Base-by-base conservation (phyloP, 2,113 vertebrate genomes). In the Artemisiospiza belli region DNA sequence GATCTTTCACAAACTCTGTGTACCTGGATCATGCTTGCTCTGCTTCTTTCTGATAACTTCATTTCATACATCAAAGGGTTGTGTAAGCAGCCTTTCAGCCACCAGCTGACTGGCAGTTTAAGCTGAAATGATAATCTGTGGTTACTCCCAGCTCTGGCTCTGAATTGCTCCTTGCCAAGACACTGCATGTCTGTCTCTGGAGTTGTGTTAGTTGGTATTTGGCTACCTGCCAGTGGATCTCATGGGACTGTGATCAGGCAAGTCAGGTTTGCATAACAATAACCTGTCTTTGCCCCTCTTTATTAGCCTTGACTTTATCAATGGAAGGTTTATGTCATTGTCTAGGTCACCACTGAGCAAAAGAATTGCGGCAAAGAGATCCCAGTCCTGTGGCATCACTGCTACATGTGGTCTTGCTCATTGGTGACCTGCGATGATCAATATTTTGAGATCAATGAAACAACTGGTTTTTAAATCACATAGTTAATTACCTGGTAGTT, bases 1-100 rank as follows among this genome's bases (percentile, higher is more conserved):
- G 49, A 57, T 47, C 66, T 76, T 73, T 54, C 70, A 35, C 39
- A 88, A 63, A 64, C 10, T 27, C 33, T 67, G 13, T 4, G 5
- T 30, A 20, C 10, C 9, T 63, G 43, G 63, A 58, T 80, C 23
- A n/a, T 83, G 43, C 35, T 41, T 75, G 41, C 41, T 39, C 46
- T 75, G 1, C 61, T 93, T 83, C 66, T 82, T 83, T 69, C 68
- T 8, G 5, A 9, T 70, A 30, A 24, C 33, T 90, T 86, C 43
- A 70, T 83, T 75, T 83, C 33, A 25, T 24, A 67, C 1, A 1
- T n/a, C 30, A 58, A 66, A 63, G 16, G 10, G 6, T 86, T 95
- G 79, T 77, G 88, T 93, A 92, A 95, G 69, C 79, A 86, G 62
- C 57, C 66, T 84, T 91, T 82, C 57, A 94, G 79, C 25, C 43